Conservation (phyloP, 2,113 vertebrate genomes). For the Anolis carolinensis region DNA sequence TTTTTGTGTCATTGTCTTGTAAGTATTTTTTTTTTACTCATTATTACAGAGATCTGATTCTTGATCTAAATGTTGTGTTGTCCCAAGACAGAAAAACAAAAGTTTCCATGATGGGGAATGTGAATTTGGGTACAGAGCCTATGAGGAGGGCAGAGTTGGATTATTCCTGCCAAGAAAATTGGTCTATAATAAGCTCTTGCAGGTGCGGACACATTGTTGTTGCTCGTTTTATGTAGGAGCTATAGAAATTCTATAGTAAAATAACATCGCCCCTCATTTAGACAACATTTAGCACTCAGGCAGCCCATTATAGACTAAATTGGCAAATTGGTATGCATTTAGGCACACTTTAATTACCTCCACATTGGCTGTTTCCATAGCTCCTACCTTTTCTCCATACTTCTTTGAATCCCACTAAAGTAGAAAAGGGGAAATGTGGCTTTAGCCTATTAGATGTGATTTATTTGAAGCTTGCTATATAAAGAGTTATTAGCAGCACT, state of each 20-base stretch:
- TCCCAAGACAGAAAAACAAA: neutral
- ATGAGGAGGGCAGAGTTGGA: neutral
- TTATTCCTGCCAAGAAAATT: neutral
- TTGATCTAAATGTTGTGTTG: neutral
- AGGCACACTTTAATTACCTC: neutral
- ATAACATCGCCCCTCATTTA: neutral
- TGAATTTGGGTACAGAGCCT: neutral
- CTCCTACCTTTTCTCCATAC: neutral
- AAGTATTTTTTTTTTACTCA: no score
- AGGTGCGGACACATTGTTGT: neutral
- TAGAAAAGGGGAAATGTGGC: neutral
- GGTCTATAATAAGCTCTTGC: neutral
- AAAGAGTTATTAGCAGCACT: slow-evolving; percentile 42
- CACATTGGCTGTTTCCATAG: neutral
- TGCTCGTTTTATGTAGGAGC: neutral
- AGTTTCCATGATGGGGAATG: neutral
- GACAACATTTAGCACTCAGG: neutral
- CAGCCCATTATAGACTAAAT: neutral
- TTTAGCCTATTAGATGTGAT: slow-evolving; percentile 27
- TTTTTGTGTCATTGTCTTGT: no score
- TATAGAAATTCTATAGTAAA: neutral
- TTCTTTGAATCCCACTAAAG: neutral
- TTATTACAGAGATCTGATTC: neutral
- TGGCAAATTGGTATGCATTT: neutral
- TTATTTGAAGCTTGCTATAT: slow-evolving; percentile 32